Base-by-base conservation (phyloP, 2,113 vertebrate genomes). In the Hyaena hyaena region DNA sequence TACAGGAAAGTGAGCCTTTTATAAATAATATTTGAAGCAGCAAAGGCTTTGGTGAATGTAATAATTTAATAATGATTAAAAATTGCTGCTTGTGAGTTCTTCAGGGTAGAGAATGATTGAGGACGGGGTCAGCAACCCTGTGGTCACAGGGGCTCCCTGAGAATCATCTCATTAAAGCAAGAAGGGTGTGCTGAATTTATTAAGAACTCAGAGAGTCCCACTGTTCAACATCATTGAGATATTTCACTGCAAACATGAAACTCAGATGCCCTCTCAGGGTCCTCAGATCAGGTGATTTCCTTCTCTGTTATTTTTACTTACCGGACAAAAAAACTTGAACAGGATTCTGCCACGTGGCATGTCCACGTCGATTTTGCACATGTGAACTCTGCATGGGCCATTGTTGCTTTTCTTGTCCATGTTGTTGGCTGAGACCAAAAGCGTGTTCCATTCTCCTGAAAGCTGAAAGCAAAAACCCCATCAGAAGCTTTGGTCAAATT, bases 301-400 rank as follows among this genome's bases (percentile, higher is more conserved):
- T 7, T 85, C 35, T 19, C 2, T 84, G 39, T 4, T 5, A 48
- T 33, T 26, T 48, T 33, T 85, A 85, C 82, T 48, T 85, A 45
- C 82, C 31, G 65, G 28, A 14, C 0, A 4, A 4, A 48, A 48
- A 76, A 84, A 33, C 4, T 33, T 7, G 61, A 65, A 33, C 1
- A 0, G 0, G 0, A 85, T 1, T 39, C 1, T 28, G 21, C 1
- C 12, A 26, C 4, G 7, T 39, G 6, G 0, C 0, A 5, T 0
- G 12, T 39, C 55, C 35, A 83, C 14, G 0, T 39, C 4, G 23
- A 43, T 5, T 24, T 23, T 10, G 23, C 0, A 4, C 1, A 39
- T 1, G 26, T 61, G 43, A 63, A 4, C 8, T 14, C 7, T 39
- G 2, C 43, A 43, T 5, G 55, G 7, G 2, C 61, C 3, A 6